Evolutionary conservation across 2,797 vertebrate species (phyloP), one percentile per base, ranked within the genome.

Genomic region (Tamandua tetradactyla): DNA sequence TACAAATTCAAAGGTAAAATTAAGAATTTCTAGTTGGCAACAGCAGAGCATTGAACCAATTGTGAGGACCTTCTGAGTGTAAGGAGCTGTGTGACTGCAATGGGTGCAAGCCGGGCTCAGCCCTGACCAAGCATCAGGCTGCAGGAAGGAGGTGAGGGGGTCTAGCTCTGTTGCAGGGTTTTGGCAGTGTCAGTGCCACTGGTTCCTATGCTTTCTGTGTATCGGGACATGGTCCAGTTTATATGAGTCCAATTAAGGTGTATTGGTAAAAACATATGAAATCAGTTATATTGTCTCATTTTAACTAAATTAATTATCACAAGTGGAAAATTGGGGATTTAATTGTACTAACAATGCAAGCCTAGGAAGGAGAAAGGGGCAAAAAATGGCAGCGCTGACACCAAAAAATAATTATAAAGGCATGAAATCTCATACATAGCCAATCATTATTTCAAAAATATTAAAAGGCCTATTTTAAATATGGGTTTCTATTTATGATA

Each of bases 391-490:
- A 85, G 52, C 66, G 3, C 8, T 35, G 30, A 61, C 25, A 64
- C 20, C 7, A 47, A 87, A 13, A 82, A 82, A 61, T 13, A 71
- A 10, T 35, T 84, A 66, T 11, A 12, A 81, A 7, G 7, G 5
- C 61, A 59, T 89, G 74, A 64, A 49, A 71, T 80, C 47, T 80
- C 52, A 87, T 52, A 74, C 44, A 13, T 13, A 69, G 25, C 22
- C 49, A 27, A 89, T 61, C 71, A 42, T 57, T 61, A 37, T 57
- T 88, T 47, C 18, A 62, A 68, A 92, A 80, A 40, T 69, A 89
- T n/a, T 64, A 81, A 74, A 35, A 30, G n/a, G 4, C 37, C 9
- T 62, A 8, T 32, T 80, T 74, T 40, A 81, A 88, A 37, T 47
- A 52, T 44, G 18, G 15, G 78, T 27, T 32, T 69, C 35, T 32